Conservation (phyloP, 2,797 vertebrate species). For the Phaenicophaeus curvirostris region DNA sequence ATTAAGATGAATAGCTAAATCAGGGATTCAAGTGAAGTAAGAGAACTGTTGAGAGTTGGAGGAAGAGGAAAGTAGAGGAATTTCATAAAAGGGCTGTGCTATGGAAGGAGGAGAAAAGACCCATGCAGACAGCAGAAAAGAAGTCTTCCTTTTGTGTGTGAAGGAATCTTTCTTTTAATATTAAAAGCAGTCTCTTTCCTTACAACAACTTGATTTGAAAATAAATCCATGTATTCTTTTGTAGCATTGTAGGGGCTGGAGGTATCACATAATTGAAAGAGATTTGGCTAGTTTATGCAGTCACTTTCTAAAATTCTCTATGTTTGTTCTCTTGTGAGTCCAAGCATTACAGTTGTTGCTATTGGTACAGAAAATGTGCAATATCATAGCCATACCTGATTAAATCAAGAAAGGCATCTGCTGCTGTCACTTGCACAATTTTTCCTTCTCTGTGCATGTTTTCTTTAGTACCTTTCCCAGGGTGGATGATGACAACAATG, state of each 20-base stretch:
- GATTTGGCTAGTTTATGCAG: background rate
- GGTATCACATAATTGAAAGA: background rate
- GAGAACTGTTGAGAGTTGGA: background rate
- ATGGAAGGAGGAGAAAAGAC: background rate
- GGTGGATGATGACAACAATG: constrained; percentile 96
- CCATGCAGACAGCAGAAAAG: background rate
- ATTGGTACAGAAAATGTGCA: background rate
- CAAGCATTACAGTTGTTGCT: background rate
- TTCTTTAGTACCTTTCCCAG: constrained; percentile 93
- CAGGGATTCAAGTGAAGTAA: background rate
- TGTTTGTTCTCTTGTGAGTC: background rate
- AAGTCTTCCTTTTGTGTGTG: background rate
- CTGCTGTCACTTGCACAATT: constrained; percentile 91
- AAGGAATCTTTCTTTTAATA: background rate
- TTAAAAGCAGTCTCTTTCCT: background rate
- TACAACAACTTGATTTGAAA: background rate
- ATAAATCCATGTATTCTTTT: background rate
- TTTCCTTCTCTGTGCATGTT: constrained; percentile 94
- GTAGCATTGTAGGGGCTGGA: background rate
- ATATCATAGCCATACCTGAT: constrained; percentile 86
- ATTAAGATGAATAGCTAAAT: background rate
- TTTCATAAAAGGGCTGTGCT: background rate
- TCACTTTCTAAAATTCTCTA: background rate
- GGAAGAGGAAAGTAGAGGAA: background rate
- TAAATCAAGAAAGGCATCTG: constrained; percentile 95